phyloP scores from a whole-genome alignment of 2,113 vertebrate species.

The Arvicanthis niloticus region DNA sequence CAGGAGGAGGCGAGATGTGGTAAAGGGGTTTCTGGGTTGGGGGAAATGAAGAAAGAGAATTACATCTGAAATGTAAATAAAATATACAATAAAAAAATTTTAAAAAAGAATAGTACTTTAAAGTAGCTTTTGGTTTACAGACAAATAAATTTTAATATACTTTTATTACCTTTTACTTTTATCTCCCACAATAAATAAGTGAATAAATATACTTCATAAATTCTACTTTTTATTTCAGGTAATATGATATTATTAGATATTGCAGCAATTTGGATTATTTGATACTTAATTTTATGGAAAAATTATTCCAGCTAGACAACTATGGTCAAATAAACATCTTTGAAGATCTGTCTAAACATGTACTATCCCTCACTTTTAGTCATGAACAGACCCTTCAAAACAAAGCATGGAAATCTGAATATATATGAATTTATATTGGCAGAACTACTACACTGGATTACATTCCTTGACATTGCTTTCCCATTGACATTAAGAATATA shows the following conservation, averaged over 20 bases:
- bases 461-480: conserved; percentile 84
- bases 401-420: conserved; percentile 89
- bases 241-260: conserved; percentile 54
- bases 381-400: conserved; percentile 87
- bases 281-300: conserved; percentile 82
- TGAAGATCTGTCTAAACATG: conserved; percentile 85
- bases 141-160: background rate
- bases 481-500: conserved; percentile 80
- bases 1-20: too few relatives aligned
- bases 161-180: conserved; percentile 25
- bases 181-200: conserved; percentile 10
- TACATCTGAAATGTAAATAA: too few relatives aligned
- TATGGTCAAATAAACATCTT: conserved; percentile 87
- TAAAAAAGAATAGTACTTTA: conserved; percentile 10
- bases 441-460: conserved; percentile 83
- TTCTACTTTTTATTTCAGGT: conserved; percentile 46
- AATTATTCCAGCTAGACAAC: conserved; percentile 78
- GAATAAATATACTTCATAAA: conserved; percentile 52
- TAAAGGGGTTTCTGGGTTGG: too few relatives aligned
- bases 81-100: too few relatives aligned
- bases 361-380: conserved; percentile 84
- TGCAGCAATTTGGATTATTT: conserved; percentile 74
- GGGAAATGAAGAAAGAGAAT: too few relatives aligned
- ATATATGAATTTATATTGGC: conserved; percentile 81
- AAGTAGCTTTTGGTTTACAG: conserved; percentile 48